Percentiles rank a stretch among this genome's conserved stretches.
Conservation (phyloP, 2,113 vertebrate species). For the Myanophis thanlyinensis region DNA sequence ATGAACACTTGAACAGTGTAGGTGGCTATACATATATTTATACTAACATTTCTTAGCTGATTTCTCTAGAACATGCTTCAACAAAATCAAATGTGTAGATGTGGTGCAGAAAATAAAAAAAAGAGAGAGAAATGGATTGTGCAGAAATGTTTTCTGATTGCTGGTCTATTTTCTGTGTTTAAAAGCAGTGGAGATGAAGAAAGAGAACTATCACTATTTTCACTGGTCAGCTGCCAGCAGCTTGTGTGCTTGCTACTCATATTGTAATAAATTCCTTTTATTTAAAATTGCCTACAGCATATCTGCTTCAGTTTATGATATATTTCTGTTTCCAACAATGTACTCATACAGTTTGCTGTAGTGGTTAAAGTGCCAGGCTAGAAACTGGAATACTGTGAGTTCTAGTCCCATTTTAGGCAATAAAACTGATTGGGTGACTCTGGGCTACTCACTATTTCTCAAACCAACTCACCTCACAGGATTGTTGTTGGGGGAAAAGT, state of each 20-base stretch:
- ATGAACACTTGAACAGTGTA: neutral
- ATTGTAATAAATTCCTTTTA: neutral
- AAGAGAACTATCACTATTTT: neutral
- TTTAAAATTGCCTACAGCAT: neutral
- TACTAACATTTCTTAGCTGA: neutral
- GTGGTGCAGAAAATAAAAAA: neutral
- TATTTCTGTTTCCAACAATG: neutral
- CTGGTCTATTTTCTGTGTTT: neutral
- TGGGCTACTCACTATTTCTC: too few species aligned
- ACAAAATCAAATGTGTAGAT: neutral
- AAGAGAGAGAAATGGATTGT: neutral
- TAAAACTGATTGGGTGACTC: too few species aligned
- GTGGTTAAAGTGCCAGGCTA: too few species aligned
- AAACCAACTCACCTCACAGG: too few species aligned
- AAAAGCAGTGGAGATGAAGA: neutral
- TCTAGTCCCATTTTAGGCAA: too few species aligned
- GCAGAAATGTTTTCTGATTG: neutral
- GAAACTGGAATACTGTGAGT: too few species aligned
- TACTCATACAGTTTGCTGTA: neutral
- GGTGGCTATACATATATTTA: neutral
- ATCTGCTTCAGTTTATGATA: neutral
- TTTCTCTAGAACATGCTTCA: neutral
- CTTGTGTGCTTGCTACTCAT: neutral
- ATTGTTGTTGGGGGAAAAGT: too few species aligned
- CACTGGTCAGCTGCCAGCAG: neutral